Evolutionary conservation across 2,797 vertebrate species (phyloP).

Genomic region (Danio albolineatus): DNA sequence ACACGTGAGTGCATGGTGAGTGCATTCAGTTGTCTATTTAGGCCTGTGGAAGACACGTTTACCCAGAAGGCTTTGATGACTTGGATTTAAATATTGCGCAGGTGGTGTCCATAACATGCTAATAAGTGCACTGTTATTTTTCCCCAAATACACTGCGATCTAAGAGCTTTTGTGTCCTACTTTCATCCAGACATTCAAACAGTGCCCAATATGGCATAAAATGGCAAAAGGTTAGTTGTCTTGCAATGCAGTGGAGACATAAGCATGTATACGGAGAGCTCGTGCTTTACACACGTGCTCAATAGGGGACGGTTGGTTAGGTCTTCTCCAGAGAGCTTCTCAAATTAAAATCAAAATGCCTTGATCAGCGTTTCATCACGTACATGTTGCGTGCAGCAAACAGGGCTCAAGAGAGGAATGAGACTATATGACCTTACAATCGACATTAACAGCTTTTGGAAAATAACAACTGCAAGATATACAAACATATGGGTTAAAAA

Average conservation of each 20-base stretch:
- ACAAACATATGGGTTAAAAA: too few relatives aligned
- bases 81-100: background rate
- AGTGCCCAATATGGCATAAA: background rate
- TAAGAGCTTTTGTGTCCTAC: conserved; percentile 5
- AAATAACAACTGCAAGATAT: background rate
- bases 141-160: background rate
- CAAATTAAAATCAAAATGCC: conserved; percentile 1
- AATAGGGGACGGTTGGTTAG: background rate
- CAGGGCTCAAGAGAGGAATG: background rate
- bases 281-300: background rate
- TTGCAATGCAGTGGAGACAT: background rate
- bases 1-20: background rate
- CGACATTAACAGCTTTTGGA: background rate
- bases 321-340: background rate
- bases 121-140: background rate
- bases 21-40: conserved; percentile 37
- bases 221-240: background rate
- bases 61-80: background rate
- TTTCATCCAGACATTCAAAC: background rate
- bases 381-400: background rate
- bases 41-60: conserved; percentile 2
- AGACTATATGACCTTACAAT: background rate
- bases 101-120: background rate
- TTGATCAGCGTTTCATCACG: background rate
- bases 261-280: background rate